Conservation (phyloP, 2,113 vertebrate species). For the Tenebrosternarchus preto region DNA sequence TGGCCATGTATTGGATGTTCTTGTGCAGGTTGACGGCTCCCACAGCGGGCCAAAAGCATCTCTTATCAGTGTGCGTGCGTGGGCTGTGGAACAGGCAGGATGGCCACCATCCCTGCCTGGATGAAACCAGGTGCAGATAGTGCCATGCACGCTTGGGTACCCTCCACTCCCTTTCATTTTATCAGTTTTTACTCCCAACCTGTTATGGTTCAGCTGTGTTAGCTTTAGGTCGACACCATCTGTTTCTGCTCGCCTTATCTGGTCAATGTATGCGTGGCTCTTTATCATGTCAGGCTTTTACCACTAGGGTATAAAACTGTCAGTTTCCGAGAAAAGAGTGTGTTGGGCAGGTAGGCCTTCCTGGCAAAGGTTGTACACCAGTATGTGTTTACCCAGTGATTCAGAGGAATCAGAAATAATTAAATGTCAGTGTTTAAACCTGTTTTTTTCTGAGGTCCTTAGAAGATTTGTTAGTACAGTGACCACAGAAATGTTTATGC, state of each 20-base stretch:
- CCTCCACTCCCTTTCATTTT: constrained; percentile 9
- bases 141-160: constrained; percentile 41
- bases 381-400: constrained; percentile 10
- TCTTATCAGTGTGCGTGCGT: constrained; percentile 66
- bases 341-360: constrained; percentile 12
- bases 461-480: neutral
- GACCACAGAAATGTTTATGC: neutral
- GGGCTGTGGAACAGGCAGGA: constrained; percentile 41
- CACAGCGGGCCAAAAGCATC: constrained; percentile 52
- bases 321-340: neutral
- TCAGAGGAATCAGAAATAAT: neutral
- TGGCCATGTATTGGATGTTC: constrained; percentile 61
- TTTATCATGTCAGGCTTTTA: constrained; percentile 23
- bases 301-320: constrained; percentile 14
- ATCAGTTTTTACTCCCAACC: constrained; percentile 25
- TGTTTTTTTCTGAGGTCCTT: neutral
- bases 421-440: constrained; percentile 16
- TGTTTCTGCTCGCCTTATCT: constrained; percentile 46
- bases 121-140: constrained; percentile 12
- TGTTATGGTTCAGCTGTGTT: constrained; percentile 35
- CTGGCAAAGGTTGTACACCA: constrained; percentile 2
- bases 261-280: constrained; percentile 26
- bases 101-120: constrained; percentile 57
- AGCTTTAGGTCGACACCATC: constrained; percentile 36
- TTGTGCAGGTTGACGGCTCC: constrained; percentile 57